Conservation (phyloP, 2,888 invertebrate genomes). For the Epinotia bilunana region DNA sequence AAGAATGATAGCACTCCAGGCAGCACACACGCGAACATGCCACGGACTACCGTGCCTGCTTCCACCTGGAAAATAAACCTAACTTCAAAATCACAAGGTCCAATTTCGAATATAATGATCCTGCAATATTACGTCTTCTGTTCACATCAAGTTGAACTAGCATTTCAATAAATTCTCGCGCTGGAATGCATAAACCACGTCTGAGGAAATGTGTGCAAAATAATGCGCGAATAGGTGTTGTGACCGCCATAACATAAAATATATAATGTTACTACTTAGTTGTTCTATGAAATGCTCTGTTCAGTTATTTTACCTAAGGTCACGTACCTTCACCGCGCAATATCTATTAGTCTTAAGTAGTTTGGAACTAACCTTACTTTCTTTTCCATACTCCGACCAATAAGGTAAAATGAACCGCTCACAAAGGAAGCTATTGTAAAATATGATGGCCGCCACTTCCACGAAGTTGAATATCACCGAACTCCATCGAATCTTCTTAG, state of each 20-base stretch:
- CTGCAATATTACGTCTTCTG: background rate
- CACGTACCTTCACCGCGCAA: background rate
- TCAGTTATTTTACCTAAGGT: background rate
- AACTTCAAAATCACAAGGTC: constrained; percentile 19
- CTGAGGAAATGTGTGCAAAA: constrained; percentile 11
- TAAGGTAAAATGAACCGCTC: constrained; percentile 90
- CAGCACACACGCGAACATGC: constrained; percentile 89
- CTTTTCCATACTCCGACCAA: constrained; percentile 87
- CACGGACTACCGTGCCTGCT: constrained; percentile 78
- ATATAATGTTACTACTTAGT: background rate
- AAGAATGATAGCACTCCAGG: constrained; percentile 89
- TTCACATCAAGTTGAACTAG: constrained; percentile 12
- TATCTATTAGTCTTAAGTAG: background rate
- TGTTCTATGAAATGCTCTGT: background rate
- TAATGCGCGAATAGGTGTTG: background rate
- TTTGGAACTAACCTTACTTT: constrained; percentile 59
- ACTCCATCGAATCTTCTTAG: constrained; percentile 89
- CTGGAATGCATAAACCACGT: constrained; percentile 33
- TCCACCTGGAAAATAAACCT: constrained; percentile 64
- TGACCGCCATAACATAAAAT: background rate
- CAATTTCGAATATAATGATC: constrained; percentile 2
- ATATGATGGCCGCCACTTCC: constrained; percentile 91
- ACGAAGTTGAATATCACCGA: constrained; percentile 87
- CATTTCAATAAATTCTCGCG: constrained; percentile 33
- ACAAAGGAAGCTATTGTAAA: constrained; percentile 92